phyloP scores from a whole-genome alignment of 1,140 invertebrate species.

The Sycophaga agraensis region DNA sequence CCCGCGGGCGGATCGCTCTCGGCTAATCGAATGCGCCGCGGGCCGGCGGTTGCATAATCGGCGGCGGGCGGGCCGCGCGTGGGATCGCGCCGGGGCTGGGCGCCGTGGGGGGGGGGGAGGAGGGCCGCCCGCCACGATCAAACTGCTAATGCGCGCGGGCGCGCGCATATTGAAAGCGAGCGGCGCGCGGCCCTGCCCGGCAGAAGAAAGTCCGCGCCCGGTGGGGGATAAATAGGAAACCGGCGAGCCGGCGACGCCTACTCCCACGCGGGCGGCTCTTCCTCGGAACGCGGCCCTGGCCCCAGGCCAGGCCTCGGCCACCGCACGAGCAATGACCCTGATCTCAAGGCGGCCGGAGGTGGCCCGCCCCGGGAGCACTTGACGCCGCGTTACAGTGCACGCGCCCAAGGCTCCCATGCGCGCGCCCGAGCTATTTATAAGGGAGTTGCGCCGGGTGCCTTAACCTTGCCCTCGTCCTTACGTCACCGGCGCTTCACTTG shows the following conservation, averaged over 20 bases:
- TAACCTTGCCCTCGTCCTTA: no score
- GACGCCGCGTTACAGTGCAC: not conserved
- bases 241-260: no score
- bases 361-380: constrained; percentile 1
- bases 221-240: constrained; percentile 2
- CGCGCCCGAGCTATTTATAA: no score
- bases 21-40: no score
- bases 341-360: constrained; percentile 16
- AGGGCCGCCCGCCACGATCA: not conserved
- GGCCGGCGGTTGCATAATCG: no score
- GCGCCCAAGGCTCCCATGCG: no score
- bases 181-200: no score
- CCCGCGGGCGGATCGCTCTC: no score
- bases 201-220: no score
- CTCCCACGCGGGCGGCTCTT: not conserved
- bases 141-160: not conserved
- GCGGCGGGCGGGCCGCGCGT: no score
- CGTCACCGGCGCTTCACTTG: no score
- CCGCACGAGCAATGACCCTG: constrained; percentile 27
- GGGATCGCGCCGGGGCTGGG: not conserved
- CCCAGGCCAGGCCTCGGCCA: not conserved
- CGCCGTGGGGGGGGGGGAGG: not conserved
- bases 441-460: no score
- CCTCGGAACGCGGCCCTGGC: constrained; percentile 14
- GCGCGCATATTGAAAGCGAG: not conserved